phyloP scores from a whole-genome alignment of 1,140 invertebrate genomes.

The Tetranychus cinnabarinus region DNA sequence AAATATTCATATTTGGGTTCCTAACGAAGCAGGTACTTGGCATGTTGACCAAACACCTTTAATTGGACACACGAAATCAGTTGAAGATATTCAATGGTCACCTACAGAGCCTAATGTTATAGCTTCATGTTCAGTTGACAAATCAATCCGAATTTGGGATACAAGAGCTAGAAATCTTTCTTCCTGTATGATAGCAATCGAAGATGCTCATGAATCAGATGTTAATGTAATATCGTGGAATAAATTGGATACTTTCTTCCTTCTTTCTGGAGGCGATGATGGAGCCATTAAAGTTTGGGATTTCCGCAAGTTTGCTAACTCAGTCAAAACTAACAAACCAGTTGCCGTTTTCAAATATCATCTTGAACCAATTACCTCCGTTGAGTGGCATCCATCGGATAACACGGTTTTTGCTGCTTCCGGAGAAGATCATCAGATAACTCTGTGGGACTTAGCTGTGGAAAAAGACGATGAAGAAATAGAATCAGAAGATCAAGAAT shows the following conservation, averaged over 20 bases:
- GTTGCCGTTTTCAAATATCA: constrained; percentile 86
- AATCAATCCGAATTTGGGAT: constrained; percentile 41
- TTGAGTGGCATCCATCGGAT: constrained; percentile 83
- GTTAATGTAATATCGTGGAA: constrained; percentile 98
- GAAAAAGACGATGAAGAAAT: constrained; percentile 40
- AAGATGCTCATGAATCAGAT: constrained; percentile 67
- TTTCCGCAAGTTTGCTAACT: constrained; percentile 43
- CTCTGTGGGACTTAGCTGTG: constrained; percentile 84
- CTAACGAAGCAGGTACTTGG: constrained; percentile 35
- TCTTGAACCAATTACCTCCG: constrained; percentile 49
- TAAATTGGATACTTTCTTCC: constrained; percentile 52
- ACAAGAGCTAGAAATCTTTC: constrained; percentile 52
- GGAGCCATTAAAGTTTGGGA: constrained; percentile 86
- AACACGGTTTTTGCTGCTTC: constrained; percentile 74
- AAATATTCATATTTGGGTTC: constrained; percentile 80
- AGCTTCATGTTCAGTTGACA: constrained; percentile 85
- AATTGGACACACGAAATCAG: constrained; percentile 63
- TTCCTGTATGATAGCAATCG: constrained; percentile 71
- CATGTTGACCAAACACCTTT: constrained; percentile 65
- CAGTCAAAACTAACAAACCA: constrained; percentile 24
- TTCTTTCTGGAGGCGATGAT: constrained; percentile 86
- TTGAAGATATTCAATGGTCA: constrained; percentile 98
- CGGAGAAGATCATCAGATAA: constrained; percentile 85
- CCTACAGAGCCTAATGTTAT: constrained; percentile 75
- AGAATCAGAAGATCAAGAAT: constrained; percentile 14